Conservation (phyloP, 2,113 vertebrate genomes). For the Promerops cafer region DNA sequence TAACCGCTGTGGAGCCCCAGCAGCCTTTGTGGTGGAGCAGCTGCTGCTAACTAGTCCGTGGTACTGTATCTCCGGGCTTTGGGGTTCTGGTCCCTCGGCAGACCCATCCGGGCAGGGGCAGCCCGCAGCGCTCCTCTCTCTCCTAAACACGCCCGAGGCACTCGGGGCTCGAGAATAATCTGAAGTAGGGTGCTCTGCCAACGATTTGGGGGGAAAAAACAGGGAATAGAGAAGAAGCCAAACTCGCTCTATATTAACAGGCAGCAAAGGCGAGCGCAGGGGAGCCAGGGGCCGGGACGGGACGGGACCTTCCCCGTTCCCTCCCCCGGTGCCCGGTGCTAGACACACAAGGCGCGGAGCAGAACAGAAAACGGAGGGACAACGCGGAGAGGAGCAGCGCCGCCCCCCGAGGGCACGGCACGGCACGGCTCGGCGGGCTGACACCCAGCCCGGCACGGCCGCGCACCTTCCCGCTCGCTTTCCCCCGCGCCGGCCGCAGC, state of each 20-base stretch:
- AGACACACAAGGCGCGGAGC: too few species aligned
- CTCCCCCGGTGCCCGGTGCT: not conserved
- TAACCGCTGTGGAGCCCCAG: fast-evolving
- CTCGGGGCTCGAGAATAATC: not conserved
- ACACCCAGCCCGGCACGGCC: not conserved
- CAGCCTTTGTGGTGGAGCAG: not conserved
- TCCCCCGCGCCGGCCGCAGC: not conserved
- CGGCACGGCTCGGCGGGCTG: not conserved
- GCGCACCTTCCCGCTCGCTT: not conserved
- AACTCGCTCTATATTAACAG: fast-evolving
- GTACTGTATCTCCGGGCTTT: not conserved
- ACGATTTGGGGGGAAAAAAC: fast-evolving
- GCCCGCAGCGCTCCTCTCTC: not conserved
- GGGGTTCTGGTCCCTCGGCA: fast-evolving
- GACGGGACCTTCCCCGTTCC: not conserved
- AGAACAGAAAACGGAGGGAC: not conserved
- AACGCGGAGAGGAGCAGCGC: not conserved
- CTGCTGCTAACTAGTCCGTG: not conserved
- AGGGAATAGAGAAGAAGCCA: not conserved
- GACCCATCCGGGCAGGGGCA: not conserved
- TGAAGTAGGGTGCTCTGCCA: not conserved
- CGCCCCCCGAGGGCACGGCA: not conserved
- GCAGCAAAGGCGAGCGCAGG: not conserved
- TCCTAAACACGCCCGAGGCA: not conserved
- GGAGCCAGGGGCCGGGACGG: not conserved